These are phyloP conservation scores for Tipula vernalis DNA, from an alignment of 2,888 invertebrate genomes.

Conservation along the genomic window DNA sequence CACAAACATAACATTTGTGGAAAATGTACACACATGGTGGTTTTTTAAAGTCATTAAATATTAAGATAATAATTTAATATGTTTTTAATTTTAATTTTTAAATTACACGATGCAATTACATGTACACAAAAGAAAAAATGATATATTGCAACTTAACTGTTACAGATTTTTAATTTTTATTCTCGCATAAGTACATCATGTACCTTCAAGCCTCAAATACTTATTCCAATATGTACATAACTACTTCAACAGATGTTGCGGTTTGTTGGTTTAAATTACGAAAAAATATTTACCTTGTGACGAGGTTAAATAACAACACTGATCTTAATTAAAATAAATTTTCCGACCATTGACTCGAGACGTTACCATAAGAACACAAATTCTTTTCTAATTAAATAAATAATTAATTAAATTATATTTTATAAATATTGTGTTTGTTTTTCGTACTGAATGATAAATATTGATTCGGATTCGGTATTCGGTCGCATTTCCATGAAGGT, in stretches of 20 bases:
- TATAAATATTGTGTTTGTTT: too few relatives aligned
- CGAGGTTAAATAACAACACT: background rate
- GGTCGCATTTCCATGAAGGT: too few relatives aligned
- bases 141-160: background rate
- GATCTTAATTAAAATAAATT: background rate
- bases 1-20: background rate
- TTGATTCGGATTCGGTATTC: too few relatives aligned
- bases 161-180: background rate
- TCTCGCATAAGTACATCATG: background rate
- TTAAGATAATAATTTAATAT: background rate
- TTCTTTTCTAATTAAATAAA: too few relatives aligned
- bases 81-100: background rate
- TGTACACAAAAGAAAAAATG: background rate
- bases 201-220: background rate
- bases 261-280: background rate
- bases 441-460: too few relatives aligned
- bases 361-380: too few relatives aligned
- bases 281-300: background rate
- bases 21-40: background rate
- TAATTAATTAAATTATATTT: too few relatives aligned
- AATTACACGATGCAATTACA: background rate
- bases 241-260: background rate
- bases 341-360: too few relatives aligned
- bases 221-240: background rate
- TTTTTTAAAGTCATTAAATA: background rate